Percentiles rank a stretch among this genome's conserved stretches.
phyloP scores from a whole-genome alignment of 2,113 vertebrate species.

The Dryoscopus gambensis region DNA sequence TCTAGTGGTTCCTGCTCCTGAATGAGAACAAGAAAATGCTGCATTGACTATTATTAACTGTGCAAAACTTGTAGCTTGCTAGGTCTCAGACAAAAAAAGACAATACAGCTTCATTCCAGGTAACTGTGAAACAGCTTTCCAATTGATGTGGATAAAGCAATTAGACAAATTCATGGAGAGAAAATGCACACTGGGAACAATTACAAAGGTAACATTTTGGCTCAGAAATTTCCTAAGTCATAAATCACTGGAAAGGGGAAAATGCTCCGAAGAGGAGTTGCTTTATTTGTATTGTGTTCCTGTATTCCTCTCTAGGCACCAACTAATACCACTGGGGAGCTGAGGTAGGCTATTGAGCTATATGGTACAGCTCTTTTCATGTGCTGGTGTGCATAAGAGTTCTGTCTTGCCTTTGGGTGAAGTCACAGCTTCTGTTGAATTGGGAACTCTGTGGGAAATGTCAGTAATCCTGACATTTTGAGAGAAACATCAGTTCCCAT shows the following conservation, averaged over 20 bases:
- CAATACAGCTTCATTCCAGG: neutral
- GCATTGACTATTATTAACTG: neutral
- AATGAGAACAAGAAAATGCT: neutral
- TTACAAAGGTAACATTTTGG: neutral
- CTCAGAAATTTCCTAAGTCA: neutral
- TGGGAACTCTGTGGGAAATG: conserved; percentile 12
- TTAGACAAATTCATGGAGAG: neutral
- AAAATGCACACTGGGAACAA: neutral
- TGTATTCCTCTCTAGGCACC: neutral
- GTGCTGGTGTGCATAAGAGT: neutral
- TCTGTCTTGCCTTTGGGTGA: conserved; percentile 13
- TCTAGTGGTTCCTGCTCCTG: neutral
- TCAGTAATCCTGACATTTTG: conserved; percentile 28
- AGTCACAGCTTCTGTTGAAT: neutral
- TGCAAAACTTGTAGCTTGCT: neutral
- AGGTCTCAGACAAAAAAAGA: neutral
- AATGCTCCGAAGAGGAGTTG: neutral
- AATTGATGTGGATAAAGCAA: neutral
- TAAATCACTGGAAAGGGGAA: neutral
- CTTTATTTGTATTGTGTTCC: neutral
- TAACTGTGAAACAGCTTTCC: neutral
- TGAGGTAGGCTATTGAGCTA: neutral
- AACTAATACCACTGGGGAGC: neutral
- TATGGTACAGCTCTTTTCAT: neutral
- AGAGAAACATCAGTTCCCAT: neutral